Evolutionary conservation across 2,113 vertebrate species (phyloP), one percentile per base, ranked within the genome.

Genomic region (Sinocyclocheilus grahami): DNA sequence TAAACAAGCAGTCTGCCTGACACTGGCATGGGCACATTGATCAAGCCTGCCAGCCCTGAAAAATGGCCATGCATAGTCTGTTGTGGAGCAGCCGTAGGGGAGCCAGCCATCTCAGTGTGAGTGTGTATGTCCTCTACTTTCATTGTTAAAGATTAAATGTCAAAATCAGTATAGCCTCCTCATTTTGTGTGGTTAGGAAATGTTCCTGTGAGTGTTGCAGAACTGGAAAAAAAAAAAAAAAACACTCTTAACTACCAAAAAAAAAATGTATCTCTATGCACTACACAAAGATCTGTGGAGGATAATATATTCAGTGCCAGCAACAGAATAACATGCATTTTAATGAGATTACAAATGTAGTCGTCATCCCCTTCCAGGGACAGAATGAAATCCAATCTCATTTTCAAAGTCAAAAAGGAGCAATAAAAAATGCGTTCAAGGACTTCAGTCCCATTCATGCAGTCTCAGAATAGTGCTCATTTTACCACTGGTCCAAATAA

Each of bases 301-400:
- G 69, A 60, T 84, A 84, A 74, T 72, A 74, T 83, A 58, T 83
- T 20, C 81, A 83, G 82, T 74, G 82, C 51, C 67, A 74, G 82
- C 67, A 84, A 75, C 82, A 84, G 82, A 84, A 84, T 74, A 84
- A 24, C 82, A 84, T 84, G 82, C 82, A 84, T 84, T 84, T 84
- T 84, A 84, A 84, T 84, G 82, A 75, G 82, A 75, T 84, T 84
- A 74, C 82, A 84, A 84, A 84, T 84, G 51, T 60, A 84, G 20
- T 74, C 82, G 82, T 84, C 82, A 84, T 60, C 30, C n/a, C 18
- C 82, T 84, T 74, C 51, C 82, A 84, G 82, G 67, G 67, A 72
- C 30, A n/a, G 82, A 60, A 84, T 74, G 30, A 39, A 58, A 74
- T 84, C 82, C 69, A 84, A 74, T 84, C 65, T 84, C 67, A 42